Base-by-base conservation (phyloP, 2,113 vertebrate species). In the human (Homo sapiens) region DNA sequence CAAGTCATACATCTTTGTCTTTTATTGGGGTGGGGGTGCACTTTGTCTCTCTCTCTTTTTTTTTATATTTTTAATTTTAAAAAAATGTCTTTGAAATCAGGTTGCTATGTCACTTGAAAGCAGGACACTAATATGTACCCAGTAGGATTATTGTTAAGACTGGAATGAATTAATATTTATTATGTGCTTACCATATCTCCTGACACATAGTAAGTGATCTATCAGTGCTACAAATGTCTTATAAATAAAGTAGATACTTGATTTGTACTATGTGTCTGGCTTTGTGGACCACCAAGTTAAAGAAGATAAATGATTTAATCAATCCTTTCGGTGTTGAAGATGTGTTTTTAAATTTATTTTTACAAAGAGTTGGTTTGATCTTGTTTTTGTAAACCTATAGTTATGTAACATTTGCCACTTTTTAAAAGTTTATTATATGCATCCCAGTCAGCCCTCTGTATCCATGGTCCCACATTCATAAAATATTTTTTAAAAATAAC, bases 271-370 rank as follows among this genome's bases (percentile, higher is more conserved):
- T 64, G 70, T 52, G 11, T 92, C 57, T 93, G 10, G 45, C 79
- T 96, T 57, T 80, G 81, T 82, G 92, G 57, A 13, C n/a, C 82
- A 95, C 45, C n/a, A 85, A 14, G 64, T 98, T 90, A 45, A 10
- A 88, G 25, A n/a, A 61, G n/a, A 82, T 0, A 20, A 94, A 91
- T 4, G 6, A 25, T 61, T 97, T 93, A 61, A 48, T 86, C 81
- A 89, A 64, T 48, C 72, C 3, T 89, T 81, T 92, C 45, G 2
- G 55, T 92, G 43, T 16, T 43, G 9, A 93, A 80, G 14, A 76
- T 75, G 22, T 6, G 17, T 18, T 97, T 98, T 84, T 13, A 23
- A 97, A 94, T 38, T 38, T 75, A 55, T 57, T 93, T 72, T 93
- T 75, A 80, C 2, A 61, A 96, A 66, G 5, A 59, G 9, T 3